Base-by-base conservation (phyloP, 2,113 vertebrate genomes). In the Otolemur garnettii region DNA sequence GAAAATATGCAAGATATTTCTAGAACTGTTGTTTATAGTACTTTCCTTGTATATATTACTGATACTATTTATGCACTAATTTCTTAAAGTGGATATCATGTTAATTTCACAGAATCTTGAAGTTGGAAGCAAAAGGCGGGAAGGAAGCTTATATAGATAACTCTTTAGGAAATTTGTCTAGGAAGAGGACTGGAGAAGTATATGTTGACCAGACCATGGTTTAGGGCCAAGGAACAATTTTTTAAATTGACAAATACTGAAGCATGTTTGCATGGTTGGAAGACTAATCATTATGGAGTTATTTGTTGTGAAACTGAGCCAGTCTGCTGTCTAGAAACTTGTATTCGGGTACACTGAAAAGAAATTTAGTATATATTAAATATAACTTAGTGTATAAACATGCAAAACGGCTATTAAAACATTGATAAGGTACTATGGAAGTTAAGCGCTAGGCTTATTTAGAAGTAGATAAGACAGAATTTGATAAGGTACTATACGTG, bases 291-390 rank as follows among this genome's bases (percentile, higher is more conserved):
- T 60, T 72, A 22, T 84, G 26, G 38, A 69, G 68, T 93, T 93
- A 35, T 68, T 87, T 59, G 71, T 88, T 60, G 66, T n/a, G 19
- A 69, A 81, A 33, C 50, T n/a, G 86, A 95, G 50, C 45, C 35
- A 77, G n/a, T 91, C 57, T 26, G 18, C 35, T 42, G 14, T 94
- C 30, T 88, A 92, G 30, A 91, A 95, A 92, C n/a, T 78, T 91
- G 17, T 84, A 22, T 38, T 87, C 12, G n/a, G 1, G 12, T 66
- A 24, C 4, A 59, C 7, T 66, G 4, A 88, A 91, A 94, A 42
- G 64, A 81, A 85, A 72, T 90, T 53, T 59, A 57, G 28, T 62
- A 38, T 60, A 1, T 91, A 71, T 68, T 80, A 75, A 92, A 84
- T 75, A 28, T 53, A 72, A 66, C 87, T 84, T 93, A 90, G 15